These are phyloP conservation scores for Athetis lepigone DNA, from an alignment of 2,888 invertebrate species.

Conservation along the genomic window DNA sequence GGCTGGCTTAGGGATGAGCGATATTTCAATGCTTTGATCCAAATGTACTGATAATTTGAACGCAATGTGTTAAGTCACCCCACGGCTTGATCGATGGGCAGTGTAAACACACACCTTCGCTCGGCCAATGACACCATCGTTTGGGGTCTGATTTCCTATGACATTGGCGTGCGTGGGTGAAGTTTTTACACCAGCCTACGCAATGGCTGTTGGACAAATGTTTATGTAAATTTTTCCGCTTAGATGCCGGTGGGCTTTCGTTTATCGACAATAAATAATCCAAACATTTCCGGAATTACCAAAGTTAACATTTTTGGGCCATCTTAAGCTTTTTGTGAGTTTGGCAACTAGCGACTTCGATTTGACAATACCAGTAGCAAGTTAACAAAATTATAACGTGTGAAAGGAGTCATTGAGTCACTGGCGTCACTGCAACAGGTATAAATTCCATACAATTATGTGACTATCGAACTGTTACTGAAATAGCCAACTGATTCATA, in stretches of 20 bases:
- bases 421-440: conserved; percentile 55
- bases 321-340: neutral
- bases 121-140: conserved; percentile 68
- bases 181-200: conserved; percentile 67
- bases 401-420: conserved; percentile 46
- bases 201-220: conserved; percentile 53
- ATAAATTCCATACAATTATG: conserved; percentile 44
- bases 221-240: conserved; percentile 54
- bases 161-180: conserved; percentile 65
- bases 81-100: conserved; percentile 60
- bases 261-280: conserved; percentile 40
- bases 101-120: conserved; percentile 65
- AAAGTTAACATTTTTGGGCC: neutral
- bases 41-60: conserved; percentile 48
- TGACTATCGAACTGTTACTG: conserved; percentile 57
- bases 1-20: conserved; percentile 32
- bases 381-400: neutral
- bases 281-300: conserved; percentile 26
- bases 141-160: conserved; percentile 61
- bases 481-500: conserved; percentile 71
- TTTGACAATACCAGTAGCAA: conserved; percentile 15
- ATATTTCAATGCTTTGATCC: conserved; percentile 30
- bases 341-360: conserved; percentile 21
- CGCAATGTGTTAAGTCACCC: conserved; percentile 52
- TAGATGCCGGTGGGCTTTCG: conserved; percentile 29